phyloP scores from a whole-genome alignment of 2,797 vertebrate species.

The Schizopygopsis pylzovi region DNA sequence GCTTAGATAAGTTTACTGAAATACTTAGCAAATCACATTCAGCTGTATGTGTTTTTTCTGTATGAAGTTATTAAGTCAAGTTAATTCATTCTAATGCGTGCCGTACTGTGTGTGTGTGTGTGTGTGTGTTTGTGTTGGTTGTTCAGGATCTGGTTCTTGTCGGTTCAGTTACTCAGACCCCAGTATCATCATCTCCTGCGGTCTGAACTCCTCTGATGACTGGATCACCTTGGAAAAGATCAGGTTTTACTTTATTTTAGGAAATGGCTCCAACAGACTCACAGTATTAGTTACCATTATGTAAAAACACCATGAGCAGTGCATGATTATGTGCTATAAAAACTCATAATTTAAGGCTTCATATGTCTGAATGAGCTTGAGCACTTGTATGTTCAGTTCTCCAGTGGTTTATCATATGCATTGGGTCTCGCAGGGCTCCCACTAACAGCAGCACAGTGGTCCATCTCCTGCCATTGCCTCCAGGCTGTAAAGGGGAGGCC shows the following conservation, averaged over 20 bases:
- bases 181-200: constrained; percentile 89
- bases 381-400: background rate
- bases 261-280: constrained; percentile 23
- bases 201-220: constrained; percentile 85
- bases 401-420: background rate
- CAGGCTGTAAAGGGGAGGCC: constrained; percentile 82
- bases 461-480: constrained; percentile 90
- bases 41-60: constrained; percentile 45
- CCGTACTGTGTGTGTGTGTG: background rate
- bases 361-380: background rate
- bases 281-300: background rate
- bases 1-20: background rate
- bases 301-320: background rate
- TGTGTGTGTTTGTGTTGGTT: constrained; percentile 20
- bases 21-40: constrained; percentile 9
- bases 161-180: constrained; percentile 97
- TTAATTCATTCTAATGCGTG: background rate
- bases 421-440: constrained; percentile 82
- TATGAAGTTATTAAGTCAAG: background rate
- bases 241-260: constrained; percentile 79
- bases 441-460: constrained; percentile 92
- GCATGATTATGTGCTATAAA: background rate
- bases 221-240: constrained; percentile 95
- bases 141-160: constrained; percentile 92
- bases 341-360: background rate